Conservation (phyloP, 1,140 invertebrate genomes). For the Scaptomyza graminum region DNA sequence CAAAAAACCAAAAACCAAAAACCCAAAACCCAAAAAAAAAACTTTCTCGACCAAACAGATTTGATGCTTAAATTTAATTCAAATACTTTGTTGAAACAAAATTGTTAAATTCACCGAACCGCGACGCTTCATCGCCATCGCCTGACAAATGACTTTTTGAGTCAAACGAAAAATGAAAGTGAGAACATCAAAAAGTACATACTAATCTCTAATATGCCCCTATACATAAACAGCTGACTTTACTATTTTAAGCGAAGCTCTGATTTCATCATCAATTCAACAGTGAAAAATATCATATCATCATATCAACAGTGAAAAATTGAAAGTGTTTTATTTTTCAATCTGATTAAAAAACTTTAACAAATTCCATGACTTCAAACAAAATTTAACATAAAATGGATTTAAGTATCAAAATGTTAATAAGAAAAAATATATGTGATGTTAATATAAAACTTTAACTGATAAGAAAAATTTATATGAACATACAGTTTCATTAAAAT, state of each 20-base stretch:
- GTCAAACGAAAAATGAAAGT: slow-evolving; percentile 72
- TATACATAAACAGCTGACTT: slow-evolving; percentile 33
- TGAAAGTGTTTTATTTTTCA: slow-evolving; percentile 11
- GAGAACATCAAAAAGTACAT: slow-evolving; percentile 50
- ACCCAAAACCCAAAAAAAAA: slow-evolving; percentile 49
- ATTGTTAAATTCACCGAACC: slow-evolving; percentile 57
- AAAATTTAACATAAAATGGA: too few relatives aligned
- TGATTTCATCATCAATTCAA: neutral
- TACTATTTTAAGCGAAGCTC: neutral
- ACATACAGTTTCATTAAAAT: too few relatives aligned
- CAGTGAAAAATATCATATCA: neutral
- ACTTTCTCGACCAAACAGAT: slow-evolving; percentile 67
- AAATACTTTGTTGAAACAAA: slow-evolving; percentile 67
- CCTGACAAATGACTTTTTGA: slow-evolving; percentile 64
- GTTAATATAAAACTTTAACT: too few relatives aligned
- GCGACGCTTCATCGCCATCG: slow-evolving; percentile 8
- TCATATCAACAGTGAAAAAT: neutral
- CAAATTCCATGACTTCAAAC: neutral
- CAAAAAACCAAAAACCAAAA: slow-evolving; percentile 7
- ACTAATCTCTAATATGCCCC: slow-evolving; percentile 22
- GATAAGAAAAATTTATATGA: too few relatives aligned
- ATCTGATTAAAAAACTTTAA: neutral
- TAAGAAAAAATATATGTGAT: neutral
- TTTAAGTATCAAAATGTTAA: too few relatives aligned
- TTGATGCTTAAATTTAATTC: slow-evolving; percentile 76